Evolutionary conservation across 2,113 vertebrate species (phyloP).

Genomic region (Apteryx mantelli): DNA sequence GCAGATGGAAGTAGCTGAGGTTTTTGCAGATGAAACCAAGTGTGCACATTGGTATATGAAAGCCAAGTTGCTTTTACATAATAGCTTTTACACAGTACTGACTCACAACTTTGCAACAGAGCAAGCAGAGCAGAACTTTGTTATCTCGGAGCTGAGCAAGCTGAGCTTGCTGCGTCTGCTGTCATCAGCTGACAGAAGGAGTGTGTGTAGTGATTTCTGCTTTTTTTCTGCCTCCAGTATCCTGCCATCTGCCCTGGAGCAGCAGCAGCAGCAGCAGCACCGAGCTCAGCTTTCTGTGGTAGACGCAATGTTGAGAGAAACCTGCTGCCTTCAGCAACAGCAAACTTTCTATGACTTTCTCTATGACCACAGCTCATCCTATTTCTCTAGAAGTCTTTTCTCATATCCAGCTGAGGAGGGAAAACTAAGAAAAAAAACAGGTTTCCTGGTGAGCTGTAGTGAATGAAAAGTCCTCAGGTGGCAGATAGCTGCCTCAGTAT

Average conservation of each 20-base stretch:
- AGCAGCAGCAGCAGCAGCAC: neutral
- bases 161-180: rapidly evolving
- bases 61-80: neutral
- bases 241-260: neutral
- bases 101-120: neutral
- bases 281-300: neutral
- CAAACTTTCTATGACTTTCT: rapidly evolving
- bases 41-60: neutral
- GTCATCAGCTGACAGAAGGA: neutral
- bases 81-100: neutral
- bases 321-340: neutral
- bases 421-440: neutral
- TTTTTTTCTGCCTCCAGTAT: neutral
- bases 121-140: neutral
- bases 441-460: neutral
- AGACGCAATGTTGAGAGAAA: neutral
- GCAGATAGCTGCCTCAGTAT: neutral
- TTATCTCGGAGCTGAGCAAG: neutral
- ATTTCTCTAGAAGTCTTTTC: neutral
- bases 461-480: neutral
- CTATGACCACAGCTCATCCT: rapidly evolving
- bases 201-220: rapidly evolving
- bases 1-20: neutral
- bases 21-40: neutral
- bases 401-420: neutral